Evolutionary conservation across 1,140 invertebrate species (phyloP).

Genomic region (Cydia fagiglandana): DNA sequence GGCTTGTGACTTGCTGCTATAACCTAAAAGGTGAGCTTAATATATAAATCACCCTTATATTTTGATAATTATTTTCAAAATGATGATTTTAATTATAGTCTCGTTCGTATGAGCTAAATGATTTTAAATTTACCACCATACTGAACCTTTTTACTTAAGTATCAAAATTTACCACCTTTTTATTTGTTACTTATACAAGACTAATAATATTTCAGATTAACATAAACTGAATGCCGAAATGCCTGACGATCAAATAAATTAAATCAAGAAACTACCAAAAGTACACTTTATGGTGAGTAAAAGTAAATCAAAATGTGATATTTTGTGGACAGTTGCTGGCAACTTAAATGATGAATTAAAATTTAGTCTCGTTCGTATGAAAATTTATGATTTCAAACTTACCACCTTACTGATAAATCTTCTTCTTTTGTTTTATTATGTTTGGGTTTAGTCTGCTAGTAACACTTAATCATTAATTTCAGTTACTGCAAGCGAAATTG

Average conservation of each 20-base stretch:
- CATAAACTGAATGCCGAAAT: background rate
- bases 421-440: background rate
- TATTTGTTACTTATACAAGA: background rate
- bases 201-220: background rate
- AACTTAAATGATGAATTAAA: conserved; percentile 47
- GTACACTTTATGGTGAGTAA: background rate
- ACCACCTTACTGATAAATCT: conserved; percentile 46
- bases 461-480: background rate
- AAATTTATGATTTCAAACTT: conserved; percentile 49
- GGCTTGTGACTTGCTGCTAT: background rate
- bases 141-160: conserved; percentile 35
- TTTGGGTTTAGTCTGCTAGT: background rate
- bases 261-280: background rate
- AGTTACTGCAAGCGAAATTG: background rate
- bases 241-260: background rate
- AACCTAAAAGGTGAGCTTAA: conserved; percentile 5
- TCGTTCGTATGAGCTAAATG: conserved; percentile 55
- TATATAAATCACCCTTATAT: background rate
- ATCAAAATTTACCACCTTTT: background rate
- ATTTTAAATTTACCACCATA: conserved; percentile 50
- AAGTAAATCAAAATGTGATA: background rate
- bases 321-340: background rate
- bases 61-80: conserved; percentile 6
- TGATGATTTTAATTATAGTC: conserved; percentile 54
- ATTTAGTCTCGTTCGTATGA: conserved; percentile 65